Evolutionary conservation across 2,888 invertebrate species (phyloP), one percentile per base, ranked within the genome.

Genomic region (Apantesis nais): DNA sequence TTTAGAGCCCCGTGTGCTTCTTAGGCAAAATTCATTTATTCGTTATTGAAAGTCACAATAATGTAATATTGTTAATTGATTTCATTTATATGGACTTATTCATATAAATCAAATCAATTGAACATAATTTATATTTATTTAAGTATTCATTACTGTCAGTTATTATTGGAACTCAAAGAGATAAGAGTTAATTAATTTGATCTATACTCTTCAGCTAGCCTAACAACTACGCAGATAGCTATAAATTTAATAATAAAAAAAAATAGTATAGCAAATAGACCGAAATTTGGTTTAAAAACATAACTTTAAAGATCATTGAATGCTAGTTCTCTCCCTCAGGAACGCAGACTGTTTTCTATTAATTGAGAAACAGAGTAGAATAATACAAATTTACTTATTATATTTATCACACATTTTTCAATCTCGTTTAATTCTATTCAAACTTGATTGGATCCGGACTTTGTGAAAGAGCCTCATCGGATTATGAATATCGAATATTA

Each of bases 401-500:
- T 62, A n/a, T 62, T n/a, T 25, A 39, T 16, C 25, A 39, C 39
- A 16, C n/a, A 9, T 25, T 37, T 52, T 66, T 55, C 19, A 66
- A 52, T 31, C n/a, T 66, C 34, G n/a, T 9, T 34, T 34, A 34
- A 4, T 22, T 34, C 1, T 34, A 12, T 65, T 22, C 34, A 64
- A 55, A 64, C 19, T 31, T 48, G 31, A 64, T 65, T 34, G 34
- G 34, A 52, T 37, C 16, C 65, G 16, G 16, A 37, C 25, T 52
- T 16, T 37, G 34, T 55, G 37, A 34, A 37, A 66, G 65, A 19
- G 71, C 68, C 63, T 63, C 72, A 66, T 73, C 64, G 73, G 77
- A 81, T 80, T 79, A 81, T 79, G 72, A 81, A 84, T 85, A 87
- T 86, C 84, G 82, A 83, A 85, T 87, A 83, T 86, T 83, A 80